Evolutionary conservation across 2,113 vertebrate genomes (phyloP), one percentile per base, ranked within the genome.

Genomic region (Nicator chloris): DNA sequence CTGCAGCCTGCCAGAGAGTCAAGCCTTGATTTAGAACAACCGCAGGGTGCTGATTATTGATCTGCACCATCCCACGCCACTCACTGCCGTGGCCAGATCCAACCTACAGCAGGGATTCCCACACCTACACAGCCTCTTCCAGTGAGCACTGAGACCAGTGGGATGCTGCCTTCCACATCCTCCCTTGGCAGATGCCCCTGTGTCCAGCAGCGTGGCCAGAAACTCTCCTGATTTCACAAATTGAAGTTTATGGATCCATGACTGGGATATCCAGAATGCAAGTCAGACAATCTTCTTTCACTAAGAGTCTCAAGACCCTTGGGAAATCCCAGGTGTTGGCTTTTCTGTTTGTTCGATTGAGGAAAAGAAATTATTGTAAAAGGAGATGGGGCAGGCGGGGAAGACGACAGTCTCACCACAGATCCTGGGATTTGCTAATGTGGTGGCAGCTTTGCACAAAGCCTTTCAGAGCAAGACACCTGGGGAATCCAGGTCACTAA

Each of bases 21-120:
- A 35, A 82, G 39, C 54, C 82, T 84, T 75, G 84, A 94, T 93
- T 88, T 85, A 93, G 17, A 26, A 37, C 37, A 65, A 88, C 86
- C 2, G 1, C 79, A 90, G 47, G 82, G 75, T 56, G 71, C 35
- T 64, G 75, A 80, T 84, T 86, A 93, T 95, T 84, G 94, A 96
- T 94, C 88, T 44, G 76, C 88, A 92, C 50, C 82, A 81, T 73
- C 79, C 82, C 87, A 77, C 54, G 33, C 75, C 71, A 7, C 61
- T 69, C 30, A 26, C 26, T 83, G 82, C 75, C 90, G 90, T 2
- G 15, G 88, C 86, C 37, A 64, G 85, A 81, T 33, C 68, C 88
- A 68, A 42, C 82, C 94, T 86, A 81, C 85, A 93, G 88, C 82
- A 90, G 88, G 2, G 68, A 71, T 93, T 94, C 88, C 91, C 93